Percentiles rank a stretch among this genome's conserved stretches.
Evolutionary conservation across 2,888 invertebrate genomes (phyloP).

Genomic region (Lepidonotus clava): DNA sequence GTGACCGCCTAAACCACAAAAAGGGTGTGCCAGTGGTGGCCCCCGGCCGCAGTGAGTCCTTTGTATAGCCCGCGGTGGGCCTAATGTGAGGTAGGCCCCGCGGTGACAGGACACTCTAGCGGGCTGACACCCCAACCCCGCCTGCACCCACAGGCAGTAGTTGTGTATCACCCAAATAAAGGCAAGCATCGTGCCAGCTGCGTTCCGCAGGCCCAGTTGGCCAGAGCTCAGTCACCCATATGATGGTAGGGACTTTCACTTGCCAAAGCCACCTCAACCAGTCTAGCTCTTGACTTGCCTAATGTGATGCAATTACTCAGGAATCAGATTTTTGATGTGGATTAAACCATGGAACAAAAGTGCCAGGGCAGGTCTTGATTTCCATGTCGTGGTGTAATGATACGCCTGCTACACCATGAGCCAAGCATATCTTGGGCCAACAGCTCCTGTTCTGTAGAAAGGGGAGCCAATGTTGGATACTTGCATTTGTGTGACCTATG

Average conservation of each 20-base stretch:
- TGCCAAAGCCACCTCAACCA: not conserved
- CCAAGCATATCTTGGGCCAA: not conserved
- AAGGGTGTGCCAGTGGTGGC: not conserved
- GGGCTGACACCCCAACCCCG: not conserved
- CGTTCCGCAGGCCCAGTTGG: not conserved
- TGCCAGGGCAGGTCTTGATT: not conserved
- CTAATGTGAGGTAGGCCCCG: no score
- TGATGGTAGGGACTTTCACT: not conserved
- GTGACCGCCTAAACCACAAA: slow-evolving; percentile 35
- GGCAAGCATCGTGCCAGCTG: not conserved
- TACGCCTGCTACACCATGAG: not conserved
- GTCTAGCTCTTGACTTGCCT: not conserved
- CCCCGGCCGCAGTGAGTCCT: not conserved
- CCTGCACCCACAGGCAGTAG: not conserved
- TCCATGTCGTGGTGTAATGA: not conserved
- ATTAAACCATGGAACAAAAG: not conserved
- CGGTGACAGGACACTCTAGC: no score
- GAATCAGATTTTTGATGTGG: not conserved
- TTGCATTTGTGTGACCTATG: not conserved
- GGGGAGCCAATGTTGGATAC: not conserved
- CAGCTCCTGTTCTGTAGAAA: not conserved
- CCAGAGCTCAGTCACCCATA: not conserved
- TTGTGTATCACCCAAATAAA: not conserved
- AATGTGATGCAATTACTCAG: not conserved
- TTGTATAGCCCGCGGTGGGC: not conserved